Evolutionary conservation across 2,113 vertebrate species (phyloP), one percentile per base, ranked within the genome.

Genomic region (Orthonyx spaldingii): DNA sequence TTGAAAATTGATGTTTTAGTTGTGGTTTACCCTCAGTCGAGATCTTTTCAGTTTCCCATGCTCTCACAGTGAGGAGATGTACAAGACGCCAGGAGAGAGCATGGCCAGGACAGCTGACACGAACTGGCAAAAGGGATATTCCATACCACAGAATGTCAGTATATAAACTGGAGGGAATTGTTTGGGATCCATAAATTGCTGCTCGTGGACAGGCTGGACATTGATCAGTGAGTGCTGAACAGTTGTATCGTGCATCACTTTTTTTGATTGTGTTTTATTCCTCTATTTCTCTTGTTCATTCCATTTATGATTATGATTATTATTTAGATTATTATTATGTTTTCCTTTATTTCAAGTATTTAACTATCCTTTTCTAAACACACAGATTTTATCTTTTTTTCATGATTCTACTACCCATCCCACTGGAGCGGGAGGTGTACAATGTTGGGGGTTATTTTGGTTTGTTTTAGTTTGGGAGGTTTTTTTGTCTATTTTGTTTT

Each of bases 121-220:
- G 0, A 44, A 16, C 15, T 13, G 19, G 19, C 5, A 53, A 46
- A 87, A 78, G 7, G 33, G 6, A 37, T 37, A 27, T 52, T 22
- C 4, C 37, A 44, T 16, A 46, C 4, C 47, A 28, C 1, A 53
- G 30, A 33, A n/a, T 0, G 0, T 28, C 27, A 46, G 5, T 33
- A 3, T n/a, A 44, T 37, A 46, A 77, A 37, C 6, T 27, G 39
- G 11, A 32, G 18, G 11, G 3, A 69, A 5, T 19, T 46, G 6
- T 59, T 69, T 23, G 27, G 7, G 27, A 46, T 69, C 46, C 15
- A 44, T 28, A 33, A 37, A 69, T 19, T 33, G 22, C 14, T 44
- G 27, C 11, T 52, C 46, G 33, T 22, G 18, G 11, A 13, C 37
- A 77, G 39, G 9, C 15, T 33, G 37, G 44, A 9, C 18, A 52